Evolutionary conservation across 2,113 vertebrate genomes (phyloP).

Genomic region (Pelodiscus sinensis): DNA sequence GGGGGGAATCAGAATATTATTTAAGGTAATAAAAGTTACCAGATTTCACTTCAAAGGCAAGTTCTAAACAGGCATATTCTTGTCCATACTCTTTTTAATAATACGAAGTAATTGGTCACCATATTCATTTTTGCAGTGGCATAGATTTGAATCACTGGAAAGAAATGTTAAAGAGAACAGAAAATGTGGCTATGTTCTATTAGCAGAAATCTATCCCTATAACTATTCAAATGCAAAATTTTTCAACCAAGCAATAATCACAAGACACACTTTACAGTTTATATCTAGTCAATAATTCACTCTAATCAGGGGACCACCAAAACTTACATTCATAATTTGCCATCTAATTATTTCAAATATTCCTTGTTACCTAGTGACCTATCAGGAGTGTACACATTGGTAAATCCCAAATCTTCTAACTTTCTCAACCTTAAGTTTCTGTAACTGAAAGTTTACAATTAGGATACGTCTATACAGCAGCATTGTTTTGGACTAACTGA

Average conservation of each 20-base stretch:
- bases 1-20: neutral
- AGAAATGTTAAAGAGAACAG: neutral
- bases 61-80: neutral
- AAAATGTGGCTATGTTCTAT: neutral
- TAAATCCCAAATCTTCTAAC: neutral
- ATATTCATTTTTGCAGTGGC: neutral
- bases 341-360: neutral
- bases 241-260: neutral
- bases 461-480: too few relatives aligned
- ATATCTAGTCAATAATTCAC: rapidly evolving
- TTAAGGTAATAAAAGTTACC: neutral
- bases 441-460: neutral
- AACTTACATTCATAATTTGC: neutral
- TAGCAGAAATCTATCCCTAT: neutral
- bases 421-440: neutral
- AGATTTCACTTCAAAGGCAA: neutral
- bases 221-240: neutral
- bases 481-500: too few relatives aligned
- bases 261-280: neutral
- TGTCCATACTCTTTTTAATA: neutral
- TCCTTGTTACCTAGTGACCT: neutral
- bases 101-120: neutral
- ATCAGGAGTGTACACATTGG: neutral
- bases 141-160: conserved; percentile 4
- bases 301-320: neutral